Conservation (phyloP, 1,140 invertebrate genomes). For the Kradibia gibbosae region DNA sequence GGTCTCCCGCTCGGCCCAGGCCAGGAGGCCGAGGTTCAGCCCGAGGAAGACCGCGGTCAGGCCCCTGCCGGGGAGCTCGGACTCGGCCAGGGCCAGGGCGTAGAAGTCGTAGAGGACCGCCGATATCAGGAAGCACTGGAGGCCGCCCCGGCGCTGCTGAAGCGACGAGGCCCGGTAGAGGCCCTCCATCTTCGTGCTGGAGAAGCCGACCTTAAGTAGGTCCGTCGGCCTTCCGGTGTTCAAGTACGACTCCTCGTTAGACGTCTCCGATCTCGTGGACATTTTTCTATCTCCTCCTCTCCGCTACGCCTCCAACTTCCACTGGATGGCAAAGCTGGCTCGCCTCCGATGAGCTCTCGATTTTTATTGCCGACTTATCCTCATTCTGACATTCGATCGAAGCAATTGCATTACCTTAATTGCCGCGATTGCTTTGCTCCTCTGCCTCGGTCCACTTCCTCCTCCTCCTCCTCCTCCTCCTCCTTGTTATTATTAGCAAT, state of each 20-base stretch:
- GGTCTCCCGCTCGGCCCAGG: conserved; percentile 70
- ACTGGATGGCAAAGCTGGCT: too few relatives aligned
- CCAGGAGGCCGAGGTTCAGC: conserved; percentile 73
- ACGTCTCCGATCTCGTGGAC: conserved; percentile 58
- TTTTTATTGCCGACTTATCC: background rate
- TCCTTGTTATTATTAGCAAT: too few relatives aligned
- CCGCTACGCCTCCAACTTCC: background rate
- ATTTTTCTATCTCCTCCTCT: conserved; percentile 35
- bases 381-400: background rate
- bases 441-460: too few relatives aligned
- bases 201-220: conserved; percentile 67
- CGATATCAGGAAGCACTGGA: conserved; percentile 82
- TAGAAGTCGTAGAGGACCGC: conserved; percentile 81
- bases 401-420: too few relatives aligned
- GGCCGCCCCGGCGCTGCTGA: conserved; percentile 82
- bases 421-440: too few relatives aligned
- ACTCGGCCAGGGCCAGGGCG: conserved; percentile 70
- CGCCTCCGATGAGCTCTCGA: background rate
- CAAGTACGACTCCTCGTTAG: conserved; percentile 71
- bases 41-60: conserved; percentile 73
- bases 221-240: conserved; percentile 68
- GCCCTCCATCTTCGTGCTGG: conserved; percentile 75
- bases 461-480: too few relatives aligned
- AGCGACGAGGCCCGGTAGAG: conserved; percentile 84
- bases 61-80: conserved; percentile 74